Evolutionary conservation across 2,888 invertebrate genomes (phyloP).

Genomic region (Adelognathus sp.): DNA sequence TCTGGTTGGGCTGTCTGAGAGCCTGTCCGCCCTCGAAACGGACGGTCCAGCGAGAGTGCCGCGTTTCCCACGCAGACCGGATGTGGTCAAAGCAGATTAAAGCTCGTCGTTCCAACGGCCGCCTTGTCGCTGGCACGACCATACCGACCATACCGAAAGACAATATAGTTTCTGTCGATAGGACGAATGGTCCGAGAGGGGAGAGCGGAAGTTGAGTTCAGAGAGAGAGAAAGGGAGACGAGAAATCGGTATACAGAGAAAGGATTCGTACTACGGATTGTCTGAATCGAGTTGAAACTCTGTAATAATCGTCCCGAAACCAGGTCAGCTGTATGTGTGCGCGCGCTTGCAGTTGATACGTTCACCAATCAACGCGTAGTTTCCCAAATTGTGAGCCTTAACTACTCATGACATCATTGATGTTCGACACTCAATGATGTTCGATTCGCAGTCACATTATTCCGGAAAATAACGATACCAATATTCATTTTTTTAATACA

Average conservation of each 20-base stretch:
- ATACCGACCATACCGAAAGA: slow-evolving; percentile 21
- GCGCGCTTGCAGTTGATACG: background rate
- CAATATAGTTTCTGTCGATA: slow-evolving; percentile 54
- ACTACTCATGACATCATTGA: too few relatives aligned
- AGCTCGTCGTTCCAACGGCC: slow-evolving; percentile 64
- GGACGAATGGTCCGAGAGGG: slow-evolving; percentile 21
- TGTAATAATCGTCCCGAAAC: slow-evolving; percentile 44
- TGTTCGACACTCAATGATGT: too few relatives aligned
- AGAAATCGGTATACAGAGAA: slow-evolving; percentile 45
- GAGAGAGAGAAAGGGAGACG: slow-evolving; percentile 21
- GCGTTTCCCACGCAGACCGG: slow-evolving; percentile 71
- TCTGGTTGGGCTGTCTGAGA: slow-evolving; percentile 56
- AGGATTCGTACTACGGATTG: slow-evolving; percentile 11
- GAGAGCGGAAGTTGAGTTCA: slow-evolving; percentile 46
- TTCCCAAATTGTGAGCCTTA: too few relatives aligned
- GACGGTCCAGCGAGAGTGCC: slow-evolving; percentile 63
- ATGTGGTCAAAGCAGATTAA: slow-evolving; percentile 72
- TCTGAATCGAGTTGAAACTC: slow-evolving; percentile 17
- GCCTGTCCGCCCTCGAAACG: slow-evolving; percentile 16
- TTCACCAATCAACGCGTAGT: background rate
- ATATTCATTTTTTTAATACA: too few relatives aligned
- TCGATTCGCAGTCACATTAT: too few relatives aligned
- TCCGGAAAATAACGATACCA: too few relatives aligned
- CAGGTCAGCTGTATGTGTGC: slow-evolving; percentile 30
- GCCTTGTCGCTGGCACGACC: background rate